Evolutionary conservation across 2,797 vertebrate genomes (phyloP), one percentile per base, ranked within the genome.

Genomic region (Helostoma temminkii): DNA sequence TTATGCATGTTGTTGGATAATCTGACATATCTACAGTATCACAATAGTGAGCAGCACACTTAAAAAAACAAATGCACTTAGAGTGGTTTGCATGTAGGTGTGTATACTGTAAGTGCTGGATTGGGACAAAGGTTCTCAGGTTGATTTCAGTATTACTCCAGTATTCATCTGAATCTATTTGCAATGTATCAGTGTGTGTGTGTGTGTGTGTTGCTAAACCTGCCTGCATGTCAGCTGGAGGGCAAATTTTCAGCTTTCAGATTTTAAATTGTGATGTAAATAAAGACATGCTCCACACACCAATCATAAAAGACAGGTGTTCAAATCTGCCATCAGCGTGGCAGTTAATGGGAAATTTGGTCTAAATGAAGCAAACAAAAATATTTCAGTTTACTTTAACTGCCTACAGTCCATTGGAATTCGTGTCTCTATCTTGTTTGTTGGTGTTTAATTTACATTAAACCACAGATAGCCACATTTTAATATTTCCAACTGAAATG

Each of bases 311-410:
- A 50, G 19, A 36, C 10, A 7, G 30, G 34, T 21, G 6, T 43
- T 42, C 46, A 49, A 72, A 78, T 74, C 74, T 78, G 72, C 15
- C 19, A 18, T n/a, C 18, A 41, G 9, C 12, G 26, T 11, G 37
- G 28, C 64, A 0, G 66, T 74, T 73, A 18, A 9, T 37, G 19
- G 66, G 66, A 52, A 54, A 57, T 43, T 64, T 16, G 42, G 21
- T 26, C 46, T 6, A 4, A n/a, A 36, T 28, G 7, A 4, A 8
- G 32, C 12, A 30, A 66, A 28, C 21, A 58, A 25, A 59, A 11
- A 16, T 53, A 5, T 26, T 55, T 36, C 19, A 21, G 6, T 8
- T 32, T 32, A 32, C 24, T 59, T 25, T 25, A 58, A 72, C 52
- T 45, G 55, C 11, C 14, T 19, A 1, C 1, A 39, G 7, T 22